Conservation (phyloP, 2,797 vertebrate species). For the Sorex maritimensis region DNA sequence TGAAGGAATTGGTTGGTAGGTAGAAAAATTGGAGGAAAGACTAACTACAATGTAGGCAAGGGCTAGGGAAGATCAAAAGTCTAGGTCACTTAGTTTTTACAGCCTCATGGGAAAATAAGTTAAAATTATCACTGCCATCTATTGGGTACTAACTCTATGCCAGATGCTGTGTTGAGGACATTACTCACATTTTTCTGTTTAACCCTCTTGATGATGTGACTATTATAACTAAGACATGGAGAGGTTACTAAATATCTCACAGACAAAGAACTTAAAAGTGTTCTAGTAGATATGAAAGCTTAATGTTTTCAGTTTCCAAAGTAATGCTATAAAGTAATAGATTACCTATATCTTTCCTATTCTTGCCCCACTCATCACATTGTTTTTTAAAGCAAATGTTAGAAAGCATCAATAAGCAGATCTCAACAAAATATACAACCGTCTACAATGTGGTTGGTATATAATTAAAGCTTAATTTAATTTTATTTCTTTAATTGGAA, state of each 20-base stretch:
- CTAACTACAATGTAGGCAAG: background rate
- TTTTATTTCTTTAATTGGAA: constrained; percentile 38
- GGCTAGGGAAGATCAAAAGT: background rate
- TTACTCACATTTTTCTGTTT: constrained; percentile 10
- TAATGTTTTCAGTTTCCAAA: constrained; percentile 54
- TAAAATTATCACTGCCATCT: background rate
- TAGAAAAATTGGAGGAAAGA: background rate
- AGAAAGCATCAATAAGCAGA: background rate
- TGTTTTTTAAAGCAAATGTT: constrained; percentile 6
- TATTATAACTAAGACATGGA: background rate
- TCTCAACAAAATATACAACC: background rate
- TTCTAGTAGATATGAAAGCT: constrained; percentile 20
- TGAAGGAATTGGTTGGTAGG: background rate
- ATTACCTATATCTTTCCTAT: background rate
- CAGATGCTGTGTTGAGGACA: background rate
- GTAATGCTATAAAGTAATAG: background rate
- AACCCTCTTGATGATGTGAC: constrained; percentile 2
- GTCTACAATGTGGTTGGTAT: background rate
- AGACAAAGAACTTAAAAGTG: background rate
- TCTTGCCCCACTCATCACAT: background rate
- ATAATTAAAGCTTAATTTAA: constrained; percentile 54
- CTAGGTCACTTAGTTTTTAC: background rate
- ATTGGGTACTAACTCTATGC: background rate
- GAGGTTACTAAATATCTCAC: background rate
- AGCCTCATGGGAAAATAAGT: background rate